Base-by-base conservation (phyloP, 1,140 invertebrate species). In the Penaeus japonicus region DNA sequence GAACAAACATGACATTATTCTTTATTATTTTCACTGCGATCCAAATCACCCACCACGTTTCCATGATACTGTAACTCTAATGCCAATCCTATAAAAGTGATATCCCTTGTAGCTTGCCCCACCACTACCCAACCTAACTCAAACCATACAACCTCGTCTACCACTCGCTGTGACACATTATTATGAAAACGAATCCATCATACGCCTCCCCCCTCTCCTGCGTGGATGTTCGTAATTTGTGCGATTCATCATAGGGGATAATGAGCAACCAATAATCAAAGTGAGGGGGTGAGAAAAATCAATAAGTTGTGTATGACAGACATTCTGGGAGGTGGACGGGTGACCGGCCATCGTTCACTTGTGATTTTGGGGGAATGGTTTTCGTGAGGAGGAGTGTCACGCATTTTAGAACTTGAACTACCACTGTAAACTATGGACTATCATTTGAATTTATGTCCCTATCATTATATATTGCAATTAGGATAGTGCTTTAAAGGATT, bases 181-280 rank as follows among this genome's bases (percentile, higher is more conserved):
- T 82, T 57, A 55, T 32, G 62, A 73, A 88, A 88, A 83, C 86
- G 86, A 88, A 88, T 83, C 75, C 80, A 83, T 83, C 86, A 83
- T 77, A 77, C 77, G 86, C 55, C 86, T 80, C 80, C 86, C 39
- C 39, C 35, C 7, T 47, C 39, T 47, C 39, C 39, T 47, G 5
- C 80, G 70, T 55, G 65, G 86, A 84, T 88, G 86, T 17, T 7
- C 70, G 86, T 83, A 84, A 88, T 83, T 84, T 83, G 62, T 53
- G 86, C 79, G 70, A 88, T 88, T 88, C 86, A 83, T 88, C 86
- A 88, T 83, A 88, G 59, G 81, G 30, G 80, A 83, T 88, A 88
- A 88, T 88, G 86, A 88, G 86, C 73, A 55, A 83, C 86, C 86
- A 75, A 88, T 88, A 88, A 84, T 88, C 86, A 88, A 87, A 84